Base-by-base conservation (phyloP, 2,797 vertebrate species). In the Fistularia commersonii region DNA sequence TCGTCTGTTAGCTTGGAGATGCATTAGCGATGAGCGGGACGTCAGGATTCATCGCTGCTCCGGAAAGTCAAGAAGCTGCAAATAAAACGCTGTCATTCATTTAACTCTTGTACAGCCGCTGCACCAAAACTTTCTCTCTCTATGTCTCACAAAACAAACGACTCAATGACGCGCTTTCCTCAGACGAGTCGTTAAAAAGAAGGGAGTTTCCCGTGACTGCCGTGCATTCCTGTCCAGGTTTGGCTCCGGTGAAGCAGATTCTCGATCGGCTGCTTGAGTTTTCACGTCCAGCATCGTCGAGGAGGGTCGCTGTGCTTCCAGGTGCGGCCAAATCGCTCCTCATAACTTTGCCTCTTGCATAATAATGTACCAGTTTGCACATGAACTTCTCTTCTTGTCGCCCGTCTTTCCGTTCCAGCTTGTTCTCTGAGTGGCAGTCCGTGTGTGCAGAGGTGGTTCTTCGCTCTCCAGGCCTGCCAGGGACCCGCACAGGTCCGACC, bases 391-490 rank as follows among this genome's bases (percentile, higher is more conserved):
- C 45, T 8, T 37, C 11, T 0, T 3, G 10, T 11, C 5, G 8
- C 14, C 46, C 0, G 36, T 32, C 1, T 5, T 32, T 37, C 44
- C 58, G 52, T 13, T 40, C 10, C 54, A 88, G 87, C 79, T 47
- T 86, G 81, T 48, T 84, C 82, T 44, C 63, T 86, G 12, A 77
- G 65, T 60, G 84, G 85, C 49, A 62, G 53, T 34, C 84, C 82
- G 8, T 59, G 79, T n/a, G 35, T 42, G 57, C 78, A 61, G 54
- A 78, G 55, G 59, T 85, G 76, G 69, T 63, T 53, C 64, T 67
- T 85, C 48, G 82, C 85, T 51, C 13, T 83, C 45, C 82, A 86
- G 63, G 76, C 72, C 15, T 76, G 67, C 39, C 75, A 75, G 5
- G 54, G 65, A 57, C 10, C 0, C 10, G 11, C 59, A 8, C 84